Base-by-base conservation (phyloP, 1,140 invertebrate species). In the Oncopeltus fasciatus region DNA sequence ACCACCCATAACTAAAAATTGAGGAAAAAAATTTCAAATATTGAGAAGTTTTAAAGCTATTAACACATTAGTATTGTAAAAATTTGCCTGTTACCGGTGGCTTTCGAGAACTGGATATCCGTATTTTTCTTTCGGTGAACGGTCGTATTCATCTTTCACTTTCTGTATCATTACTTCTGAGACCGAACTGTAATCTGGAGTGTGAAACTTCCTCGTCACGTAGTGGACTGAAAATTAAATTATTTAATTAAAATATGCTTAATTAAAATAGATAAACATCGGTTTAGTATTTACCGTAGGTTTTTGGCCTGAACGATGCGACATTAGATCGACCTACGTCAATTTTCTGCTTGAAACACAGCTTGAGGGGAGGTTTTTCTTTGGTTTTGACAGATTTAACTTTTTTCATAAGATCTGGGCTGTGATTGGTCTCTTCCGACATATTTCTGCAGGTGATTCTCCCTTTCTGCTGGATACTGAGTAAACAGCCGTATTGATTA, bases 121-220 rank as follows among this genome's bases (percentile, higher is more conserved):
- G 58, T 61, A 62, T 44, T 63, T 66, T 29, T 65, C 29, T 49
- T 60, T 62, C 5, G 67, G 67, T 1, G 59, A 60, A 1, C n/a
- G 18, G 18, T 63, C 63, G 33, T 64, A 64, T 12, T 60, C 61
- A 14, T 59, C 51, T 1, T 62, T 60, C 20, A 58, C 63, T 28
- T 65, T 60, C 16, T 66, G 49, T 27, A 59, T 47, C 14, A 53
- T 43, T 31, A 61, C 59, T 20, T 60, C 18, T 33, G 56, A 12
- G 28, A 43, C 61, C 18, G 29, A 43, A 43, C 4, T 53, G n/a
- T 66, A 63, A 26, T 63, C 58, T 18, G 56, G 21, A n/a, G 63
- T 60, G 59, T 68, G 63, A 57, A 68, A 68, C 57, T 68, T 68
- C 12, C 61, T 65, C 1, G 65, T 66, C 18, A 66, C 62, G 44